phyloP scores from a whole-genome alignment of 2,113 vertebrate species.

The Felis chaus region DNA sequence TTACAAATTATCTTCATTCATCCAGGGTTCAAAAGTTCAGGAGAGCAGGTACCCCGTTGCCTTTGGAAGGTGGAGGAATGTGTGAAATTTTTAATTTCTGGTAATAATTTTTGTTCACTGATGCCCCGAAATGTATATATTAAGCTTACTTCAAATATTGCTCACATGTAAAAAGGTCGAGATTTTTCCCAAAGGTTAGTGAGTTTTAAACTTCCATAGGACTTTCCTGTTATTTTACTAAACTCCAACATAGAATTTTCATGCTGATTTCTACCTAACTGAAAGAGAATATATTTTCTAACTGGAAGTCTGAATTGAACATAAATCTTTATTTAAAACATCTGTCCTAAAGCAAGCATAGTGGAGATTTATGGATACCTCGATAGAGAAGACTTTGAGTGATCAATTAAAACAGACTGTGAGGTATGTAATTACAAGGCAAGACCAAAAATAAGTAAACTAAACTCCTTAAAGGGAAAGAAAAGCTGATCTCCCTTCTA shows the following conservation, averaged over 20 bases:
- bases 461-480: slow-evolving; percentile 17
- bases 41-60: not conserved
- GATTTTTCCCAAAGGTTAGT: not conserved
- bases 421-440: not conserved
- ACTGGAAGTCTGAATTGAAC: slow-evolving; percentile 18
- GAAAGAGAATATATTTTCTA: slow-evolving; percentile 52
- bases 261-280: not conserved
- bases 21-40: not conserved
- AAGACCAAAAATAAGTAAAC: not conserved
- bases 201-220: not conserved
- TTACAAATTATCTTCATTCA: not conserved
- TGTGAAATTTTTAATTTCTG: not conserved
- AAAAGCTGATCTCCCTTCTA: slow-evolving; percentile 3
- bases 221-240: slow-evolving; percentile 36
- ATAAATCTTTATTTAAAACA: slow-evolving; percentile 49
- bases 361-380: slow-evolving; percentile 58
- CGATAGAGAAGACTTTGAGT: slow-evolving; percentile 32
- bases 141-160: not conserved
- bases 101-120: not conserved
- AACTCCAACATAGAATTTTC: slow-evolving; percentile 30
- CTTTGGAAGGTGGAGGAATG: not conserved
- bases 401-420: slow-evolving; percentile 52
- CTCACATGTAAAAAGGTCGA: not conserved
- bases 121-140: not conserved
- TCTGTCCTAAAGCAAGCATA: slow-evolving; percentile 21